Evolutionary conservation across 2,113 vertebrate species (phyloP), one percentile per base, ranked within the genome.

Genomic region (Perca fluviatilis): DNA sequence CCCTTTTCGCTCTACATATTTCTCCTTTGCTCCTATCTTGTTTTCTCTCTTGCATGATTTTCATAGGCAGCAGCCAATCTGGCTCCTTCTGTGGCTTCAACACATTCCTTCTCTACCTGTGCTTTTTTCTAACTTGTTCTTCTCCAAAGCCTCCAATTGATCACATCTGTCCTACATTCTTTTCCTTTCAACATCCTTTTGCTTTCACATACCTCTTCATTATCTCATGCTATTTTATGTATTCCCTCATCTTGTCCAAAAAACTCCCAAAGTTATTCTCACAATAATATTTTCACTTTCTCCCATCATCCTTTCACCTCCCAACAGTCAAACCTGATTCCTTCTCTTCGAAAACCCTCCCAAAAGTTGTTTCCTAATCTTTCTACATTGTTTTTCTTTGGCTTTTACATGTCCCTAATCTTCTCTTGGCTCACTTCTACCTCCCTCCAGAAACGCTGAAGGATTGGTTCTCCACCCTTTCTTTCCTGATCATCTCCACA

Each of bases 101-200:
- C 79, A 74, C 75, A 83, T 49, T 81, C 67, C 68, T 73, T 30
- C 3, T 4, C 53, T 75, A 85, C 72, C 79, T 89, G 65, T 50
- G 2, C 68, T 47, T 74, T 72, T 67, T 72, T 67, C 51, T 63
- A 69, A 75, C 75, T 36, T 25, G 12, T 16, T 74, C 63, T 49
- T 65, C 54, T 77, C 58, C 6, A 54, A 66, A 66, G 18, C 40
- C 27, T 71, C 30, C 68, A 40, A 64, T 64, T 80, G 70, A 85
- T 85, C 78, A 83, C 78, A 88, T 89, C 68, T 84, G 85, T 62
- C 83, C 86, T 56, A 86, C 74, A 88, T 87, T 87, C 53, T 43
- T 43, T 60, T 53, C 56, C 58, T 6, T 15, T 69, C 61, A 74
- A 53, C 19, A 64, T 72, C 74, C 51, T 25, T 49, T 77, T 60